Percentiles rank a stretch among this genome's conserved stretches.
Evolutionary conservation across 2,888 invertebrate genomes (phyloP).

Genomic region (Bombylius discolor): DNA sequence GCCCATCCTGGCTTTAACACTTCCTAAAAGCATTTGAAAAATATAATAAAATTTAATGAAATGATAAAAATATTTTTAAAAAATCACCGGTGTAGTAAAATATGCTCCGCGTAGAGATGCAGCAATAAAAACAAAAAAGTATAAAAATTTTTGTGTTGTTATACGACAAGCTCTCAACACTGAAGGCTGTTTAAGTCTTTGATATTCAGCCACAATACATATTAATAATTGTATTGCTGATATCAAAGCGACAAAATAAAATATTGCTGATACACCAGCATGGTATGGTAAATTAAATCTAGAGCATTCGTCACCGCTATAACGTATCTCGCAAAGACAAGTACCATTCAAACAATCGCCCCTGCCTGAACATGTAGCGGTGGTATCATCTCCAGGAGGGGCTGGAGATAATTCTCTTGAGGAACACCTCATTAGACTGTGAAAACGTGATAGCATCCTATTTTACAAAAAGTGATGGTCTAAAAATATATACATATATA

Average conservation of each 20-base stretch:
- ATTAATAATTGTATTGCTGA: conserved; percentile 74
- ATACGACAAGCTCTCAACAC: conserved; percentile 69
- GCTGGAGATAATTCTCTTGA: conserved; percentile 29
- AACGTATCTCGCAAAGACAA: conserved; percentile 80
- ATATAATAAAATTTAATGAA: conserved; percentile 11
- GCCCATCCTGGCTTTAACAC: conserved; percentile 76
- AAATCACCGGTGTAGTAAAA: conserved; percentile 70
- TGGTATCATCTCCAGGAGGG: conserved; percentile 24
- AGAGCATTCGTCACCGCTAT: conserved; percentile 70
- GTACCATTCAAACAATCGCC: conserved; percentile 88
- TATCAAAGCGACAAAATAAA: conserved; percentile 69
- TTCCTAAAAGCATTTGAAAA: conserved; percentile 42
- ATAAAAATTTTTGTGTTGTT: conserved; percentile 81
- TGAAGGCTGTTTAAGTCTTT: conserved; percentile 69
- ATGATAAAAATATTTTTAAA: not conserved
- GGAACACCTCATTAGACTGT: conserved; percentile 37
- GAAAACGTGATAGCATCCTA: conserved; percentile 33
- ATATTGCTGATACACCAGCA: conserved; percentile 56
- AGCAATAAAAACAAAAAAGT: conserved; percentile 75
- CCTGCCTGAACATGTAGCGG: conserved; percentile 61
- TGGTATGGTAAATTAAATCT: conserved; percentile 74
- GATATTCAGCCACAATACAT: conserved; percentile 70
- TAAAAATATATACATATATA: too few relatives aligned
- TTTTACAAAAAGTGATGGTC: not conserved
- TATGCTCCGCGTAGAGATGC: conserved; percentile 76